Percentiles rank a stretch among this genome's conserved stretches.
Evolutionary conservation across 2,113 vertebrate genomes (phyloP).

Genomic region (Cyphomyrus plagiostoma): DNA sequence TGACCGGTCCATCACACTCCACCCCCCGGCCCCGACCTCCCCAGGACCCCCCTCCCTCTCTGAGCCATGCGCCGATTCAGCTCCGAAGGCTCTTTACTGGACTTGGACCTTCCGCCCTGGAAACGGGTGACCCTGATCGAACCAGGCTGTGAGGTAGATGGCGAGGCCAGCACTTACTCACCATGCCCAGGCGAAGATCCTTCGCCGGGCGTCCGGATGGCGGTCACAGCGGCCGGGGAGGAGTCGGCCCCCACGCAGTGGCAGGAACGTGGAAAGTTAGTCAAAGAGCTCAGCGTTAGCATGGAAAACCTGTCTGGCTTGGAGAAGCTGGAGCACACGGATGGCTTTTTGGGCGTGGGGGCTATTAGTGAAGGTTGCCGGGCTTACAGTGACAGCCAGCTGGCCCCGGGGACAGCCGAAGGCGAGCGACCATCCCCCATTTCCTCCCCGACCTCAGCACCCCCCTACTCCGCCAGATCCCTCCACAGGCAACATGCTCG

Average conservation of each 20-base stretch:
- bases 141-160: neutral
- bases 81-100: slow-evolving; percentile 59
- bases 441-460: neutral
- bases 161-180: slow-evolving; percentile 14
- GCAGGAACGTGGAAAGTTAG: slow-evolving; percentile 25
- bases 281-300: slow-evolving; percentile 54
- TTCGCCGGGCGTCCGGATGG: neutral
- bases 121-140: slow-evolving; percentile 27
- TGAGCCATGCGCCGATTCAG: slow-evolving; percentile 57
- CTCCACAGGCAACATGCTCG: slow-evolving; percentile 32
- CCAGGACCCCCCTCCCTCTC: neutral
- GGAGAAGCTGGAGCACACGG: slow-evolving; percentile 23
- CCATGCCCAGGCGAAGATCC: neutral
- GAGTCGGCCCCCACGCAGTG: neutral
- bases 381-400: slow-evolving; percentile 66
- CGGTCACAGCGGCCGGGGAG: slow-evolving; percentile 21
- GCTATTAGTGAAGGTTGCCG: slow-evolving; percentile 45
- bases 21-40: neutral
- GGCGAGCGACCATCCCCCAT: neutral
- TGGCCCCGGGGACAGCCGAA: slow-evolving; percentile 35
- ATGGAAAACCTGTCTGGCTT: slow-evolving; percentile 43
- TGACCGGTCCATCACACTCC: neutral
- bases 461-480: slow-evolving; percentile 10
- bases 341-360: slow-evolving; percentile 34
- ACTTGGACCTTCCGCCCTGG: slow-evolving; percentile 52